A percentile compares a stretch with the other conserved stretches of the same genome.
phyloP scores from a whole-genome alignment of 1,140 invertebrate species.

The Sinonovacula constricta region DNA sequence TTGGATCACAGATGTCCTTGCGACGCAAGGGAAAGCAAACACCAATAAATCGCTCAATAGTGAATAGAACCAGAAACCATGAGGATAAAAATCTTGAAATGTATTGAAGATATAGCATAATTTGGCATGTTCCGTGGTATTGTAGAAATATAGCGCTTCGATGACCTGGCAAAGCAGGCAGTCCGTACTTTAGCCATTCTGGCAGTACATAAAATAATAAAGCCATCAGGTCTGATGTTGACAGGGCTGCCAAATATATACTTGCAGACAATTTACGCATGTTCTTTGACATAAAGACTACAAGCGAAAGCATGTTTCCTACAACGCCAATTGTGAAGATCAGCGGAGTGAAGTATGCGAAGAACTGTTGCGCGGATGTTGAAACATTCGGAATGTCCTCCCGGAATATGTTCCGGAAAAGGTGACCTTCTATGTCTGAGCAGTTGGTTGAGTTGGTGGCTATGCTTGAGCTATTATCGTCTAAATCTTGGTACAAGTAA shows the following conservation, averaged over 20 bases:
- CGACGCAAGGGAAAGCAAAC: constrained; percentile 83
- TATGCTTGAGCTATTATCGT: no score
- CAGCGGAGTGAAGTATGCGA: constrained; percentile 41
- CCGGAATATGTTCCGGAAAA: not conserved
- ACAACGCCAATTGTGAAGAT: constrained; percentile 61
- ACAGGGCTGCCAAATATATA: constrained; percentile 69
- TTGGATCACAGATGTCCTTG: constrained; percentile 47
- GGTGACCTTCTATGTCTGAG: not conserved
- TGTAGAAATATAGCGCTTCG: constrained; percentile 50
- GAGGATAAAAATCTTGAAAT: constrained; percentile 67
- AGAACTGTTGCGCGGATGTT: constrained; percentile 21
- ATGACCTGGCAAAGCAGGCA: constrained; percentile 43
- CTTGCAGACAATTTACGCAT: constrained; percentile 71
- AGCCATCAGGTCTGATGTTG: constrained; percentile 66
- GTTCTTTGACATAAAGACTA: constrained; percentile 69
- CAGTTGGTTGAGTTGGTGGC: not conserved
- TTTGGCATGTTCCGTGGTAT: constrained; percentile 62
- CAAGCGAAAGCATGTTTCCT: constrained; percentile 68
- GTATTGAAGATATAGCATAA: constrained; percentile 65
- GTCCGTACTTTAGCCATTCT: constrained; percentile 67
- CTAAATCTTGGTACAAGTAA: no score
- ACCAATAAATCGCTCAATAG: constrained; percentile 82
- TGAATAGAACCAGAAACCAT: constrained; percentile 70
- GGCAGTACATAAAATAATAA: constrained; percentile 69
- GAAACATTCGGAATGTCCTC: not conserved